Base-by-base conservation (phyloP, 1,140 invertebrate genomes). In the Pissodes strobi region DNA sequence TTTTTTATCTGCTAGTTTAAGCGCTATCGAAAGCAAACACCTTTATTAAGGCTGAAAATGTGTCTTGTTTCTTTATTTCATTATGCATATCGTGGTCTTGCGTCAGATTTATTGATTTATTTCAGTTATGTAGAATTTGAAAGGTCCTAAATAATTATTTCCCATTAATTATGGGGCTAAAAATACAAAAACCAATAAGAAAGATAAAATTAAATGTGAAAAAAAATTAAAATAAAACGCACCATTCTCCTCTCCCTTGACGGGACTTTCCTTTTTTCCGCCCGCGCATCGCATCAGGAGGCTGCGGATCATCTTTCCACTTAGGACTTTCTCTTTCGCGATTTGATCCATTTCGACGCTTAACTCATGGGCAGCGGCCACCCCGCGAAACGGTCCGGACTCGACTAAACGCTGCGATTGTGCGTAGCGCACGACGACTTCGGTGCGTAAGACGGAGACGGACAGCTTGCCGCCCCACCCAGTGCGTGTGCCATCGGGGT, bases 401-500 rank as follows among this genome's bases (percentile, higher is more conserved):
- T 49, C 30, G 45, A 65, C 63, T 64, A 37, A 51, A 38, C 55
- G 63, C 30, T 23, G 27, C 63, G 55, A 34, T 53, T 53, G 27
- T 51, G 45, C 61, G 66, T 30, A 48, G 57, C 45, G 64, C 9
- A 68, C 15, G 34, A 46, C 39, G 60, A 39, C 37, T 27, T 9
- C 48, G 45, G 15, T 25, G 48, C 59, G 64, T 39, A 41, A 61
- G 43, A 68, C 57, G 57, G 51, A 64, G 45, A 64, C 19, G 39
- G 30, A 64, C 55, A 48, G 23, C 38, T 3, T 3, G 57, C 9
- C 9, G 68, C 74, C 66, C 71, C 74, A 71, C 74, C 74, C 72
- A 57, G 58, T 74, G 74, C 74, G 75, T 75, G 71, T 72, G 71
- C 69, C 64, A 65, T 59, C n/a, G 66, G 65, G 70, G 68, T 56